These are phyloP conservation scores for Beroe ovata DNA, from an alignment of 37 sponge, comb jelly and placozoan species.

Conservation along the genomic window DNA sequence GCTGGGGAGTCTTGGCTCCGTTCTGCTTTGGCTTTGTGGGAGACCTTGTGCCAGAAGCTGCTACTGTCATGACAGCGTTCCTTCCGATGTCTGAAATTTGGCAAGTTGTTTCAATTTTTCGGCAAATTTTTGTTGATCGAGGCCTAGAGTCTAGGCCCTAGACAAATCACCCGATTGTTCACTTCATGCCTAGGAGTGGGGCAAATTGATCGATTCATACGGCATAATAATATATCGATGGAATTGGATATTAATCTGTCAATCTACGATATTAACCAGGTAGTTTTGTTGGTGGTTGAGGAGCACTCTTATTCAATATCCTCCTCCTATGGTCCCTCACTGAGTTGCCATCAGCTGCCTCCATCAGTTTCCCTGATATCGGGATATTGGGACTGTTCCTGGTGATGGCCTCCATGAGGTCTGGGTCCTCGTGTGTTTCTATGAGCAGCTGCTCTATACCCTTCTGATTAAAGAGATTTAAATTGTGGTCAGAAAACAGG, in stretches of 20 bases:
- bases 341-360: slow-evolving; percentile 15
- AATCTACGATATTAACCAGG: not conserved
- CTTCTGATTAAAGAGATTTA: not conserved
- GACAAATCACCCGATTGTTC: too few species aligned
- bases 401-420: not conserved
- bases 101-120: too few species aligned
- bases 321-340: slow-evolving; percentile 20
- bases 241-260: too few species aligned
- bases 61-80: not conserved
- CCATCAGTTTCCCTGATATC: not conserved
- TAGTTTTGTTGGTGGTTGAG: not conserved
- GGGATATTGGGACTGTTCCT: slow-evolving; percentile 14
- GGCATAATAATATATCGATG: too few species aligned
- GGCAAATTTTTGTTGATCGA: too few species aligned
- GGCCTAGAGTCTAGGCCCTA: too few species aligned
- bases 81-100: not conserved
- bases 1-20: slow-evolving; percentile 14
- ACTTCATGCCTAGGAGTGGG: too few species aligned
- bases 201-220: too few species aligned
- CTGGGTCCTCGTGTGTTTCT: slow-evolving; percentile 48
- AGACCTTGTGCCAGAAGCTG: not conserved
- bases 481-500: too few species aligned
- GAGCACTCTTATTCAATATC: not conserved
- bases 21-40: slow-evolving; percentile 8
- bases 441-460: slow-evolving; percentile 43